phyloP scores from a whole-genome alignment of 2,797 vertebrate species.

The Alcedo quadribrachys region DNA sequence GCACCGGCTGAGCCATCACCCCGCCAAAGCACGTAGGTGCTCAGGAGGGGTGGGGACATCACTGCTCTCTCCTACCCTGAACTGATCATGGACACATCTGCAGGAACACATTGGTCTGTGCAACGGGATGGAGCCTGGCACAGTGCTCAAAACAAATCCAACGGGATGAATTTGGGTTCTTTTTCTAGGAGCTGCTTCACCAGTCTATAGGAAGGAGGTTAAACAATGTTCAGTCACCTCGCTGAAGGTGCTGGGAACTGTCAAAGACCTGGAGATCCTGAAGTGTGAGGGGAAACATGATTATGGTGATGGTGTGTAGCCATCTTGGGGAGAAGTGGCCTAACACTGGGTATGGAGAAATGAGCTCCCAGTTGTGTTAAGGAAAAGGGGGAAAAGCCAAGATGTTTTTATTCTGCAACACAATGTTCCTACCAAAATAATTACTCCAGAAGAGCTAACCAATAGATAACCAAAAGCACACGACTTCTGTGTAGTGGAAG shows the following conservation, averaged over 20 bases:
- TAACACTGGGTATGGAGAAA: background rate
- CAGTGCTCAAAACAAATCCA: fast-evolving
- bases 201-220: background rate
- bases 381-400: background rate
- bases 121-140: background rate
- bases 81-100: fast-evolving
- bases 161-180: fast-evolving
- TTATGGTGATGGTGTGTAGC: background rate
- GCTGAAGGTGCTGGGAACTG: background rate
- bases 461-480: background rate
- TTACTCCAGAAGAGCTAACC: background rate
- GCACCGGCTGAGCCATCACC: fast-evolving
- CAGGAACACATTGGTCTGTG: background rate
- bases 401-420: background rate
- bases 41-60: background rate
- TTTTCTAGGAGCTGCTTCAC: background rate
- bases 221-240: background rate
- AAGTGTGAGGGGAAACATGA: background rate
- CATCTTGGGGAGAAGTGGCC: background rate
- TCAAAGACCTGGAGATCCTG: slow-evolving; percentile 11
- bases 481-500: background rate
- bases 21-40: background rate
- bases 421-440: background rate
- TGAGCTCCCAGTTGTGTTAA: background rate
- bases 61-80: background rate